Evolutionary conservation across 2,113 vertebrate species (phyloP).

Genomic region (Promerops cafer): DNA sequence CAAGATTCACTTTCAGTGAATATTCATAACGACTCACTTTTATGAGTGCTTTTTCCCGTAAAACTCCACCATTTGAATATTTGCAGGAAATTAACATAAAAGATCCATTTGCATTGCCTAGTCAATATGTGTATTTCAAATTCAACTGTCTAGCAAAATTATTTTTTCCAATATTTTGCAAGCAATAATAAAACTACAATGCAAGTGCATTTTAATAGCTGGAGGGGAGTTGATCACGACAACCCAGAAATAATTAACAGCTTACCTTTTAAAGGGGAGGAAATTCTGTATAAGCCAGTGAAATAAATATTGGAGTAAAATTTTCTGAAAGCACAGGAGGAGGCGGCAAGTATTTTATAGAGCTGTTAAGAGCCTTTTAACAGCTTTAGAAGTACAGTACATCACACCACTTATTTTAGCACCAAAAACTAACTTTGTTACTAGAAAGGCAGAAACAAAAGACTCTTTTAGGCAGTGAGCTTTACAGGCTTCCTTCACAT

Average conservation of each 20-base stretch:
- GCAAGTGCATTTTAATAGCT: slow-evolving; percentile 59
- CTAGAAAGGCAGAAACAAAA: slow-evolving; percentile 9
- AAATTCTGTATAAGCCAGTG: slow-evolving; percentile 49
- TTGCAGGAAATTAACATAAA: slow-evolving; percentile 40
- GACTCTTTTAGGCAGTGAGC: not conserved
- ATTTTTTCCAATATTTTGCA: slow-evolving; percentile 34
- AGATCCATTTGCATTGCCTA: not conserved
- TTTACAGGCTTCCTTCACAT: not conserved
- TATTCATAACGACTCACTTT: slow-evolving; percentile 8
- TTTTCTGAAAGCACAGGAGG: slow-evolving; percentile 57
- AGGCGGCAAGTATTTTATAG: slow-evolving; percentile 64
- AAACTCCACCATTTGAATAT: slow-evolving; percentile 26
- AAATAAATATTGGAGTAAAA: slow-evolving; percentile 69
- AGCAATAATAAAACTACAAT: slow-evolving; percentile 58
- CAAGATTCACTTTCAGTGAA: slow-evolving; percentile 18
- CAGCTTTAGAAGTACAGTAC: slow-evolving; percentile 55
- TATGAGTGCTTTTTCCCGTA: not conserved
- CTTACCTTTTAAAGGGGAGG: slow-evolving; percentile 55
- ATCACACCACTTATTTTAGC: slow-evolving; percentile 61
- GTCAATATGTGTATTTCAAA: slow-evolving; percentile 54
- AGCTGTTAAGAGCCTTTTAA: slow-evolving; percentile 71
- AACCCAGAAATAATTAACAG: slow-evolving; percentile 66
- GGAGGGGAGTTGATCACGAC: slow-evolving; percentile 43
- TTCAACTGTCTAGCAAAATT: slow-evolving; percentile 29
- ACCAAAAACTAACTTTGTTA: slow-evolving; percentile 51